Percentiles rank a stretch among this genome's conserved stretches.
Evolutionary conservation across 2,888 invertebrate species (phyloP).

Genomic region (Mesoligia furuncula): DNA sequence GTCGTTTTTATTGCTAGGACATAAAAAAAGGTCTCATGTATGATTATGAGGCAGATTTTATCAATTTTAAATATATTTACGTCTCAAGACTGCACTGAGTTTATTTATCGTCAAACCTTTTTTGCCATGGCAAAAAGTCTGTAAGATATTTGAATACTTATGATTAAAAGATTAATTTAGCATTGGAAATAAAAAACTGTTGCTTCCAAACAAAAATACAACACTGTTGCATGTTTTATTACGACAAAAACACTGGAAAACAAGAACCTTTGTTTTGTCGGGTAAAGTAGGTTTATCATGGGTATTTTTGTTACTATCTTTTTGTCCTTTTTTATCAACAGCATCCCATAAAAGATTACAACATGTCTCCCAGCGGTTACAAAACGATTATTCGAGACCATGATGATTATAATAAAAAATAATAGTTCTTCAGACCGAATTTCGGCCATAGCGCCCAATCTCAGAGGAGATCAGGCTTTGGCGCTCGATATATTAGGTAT

Average conservation of each 20-base stretch:
- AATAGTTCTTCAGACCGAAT: background rate
- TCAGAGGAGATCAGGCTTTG: background rate
- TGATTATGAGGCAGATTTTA: background rate
- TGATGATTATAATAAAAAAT: background rate
- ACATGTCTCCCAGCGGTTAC: background rate
- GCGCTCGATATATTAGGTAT: background rate
- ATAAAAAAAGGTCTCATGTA: background rate
- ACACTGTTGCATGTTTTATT: background rate
- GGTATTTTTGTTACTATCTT: background rate
- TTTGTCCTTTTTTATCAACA: slow-evolving; percentile 6
- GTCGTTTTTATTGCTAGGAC: background rate
- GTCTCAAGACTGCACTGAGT: background rate
- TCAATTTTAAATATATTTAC: background rate
- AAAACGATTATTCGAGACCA: background rate
- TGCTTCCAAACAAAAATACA: no score
- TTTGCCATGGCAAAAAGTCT: background rate
- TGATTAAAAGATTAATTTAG: background rate
- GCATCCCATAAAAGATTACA: background rate
- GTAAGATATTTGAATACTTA: background rate
- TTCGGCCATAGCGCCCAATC: background rate
- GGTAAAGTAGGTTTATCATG: background rate
- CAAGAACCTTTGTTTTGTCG: background rate
- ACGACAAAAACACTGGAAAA: background rate
- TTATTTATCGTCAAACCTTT: background rate
- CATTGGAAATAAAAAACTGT: no score